Evolutionary conservation across 2,113 vertebrate species (phyloP), one percentile per base, ranked within the genome.

Genomic region (Globicephala melas): DNA sequence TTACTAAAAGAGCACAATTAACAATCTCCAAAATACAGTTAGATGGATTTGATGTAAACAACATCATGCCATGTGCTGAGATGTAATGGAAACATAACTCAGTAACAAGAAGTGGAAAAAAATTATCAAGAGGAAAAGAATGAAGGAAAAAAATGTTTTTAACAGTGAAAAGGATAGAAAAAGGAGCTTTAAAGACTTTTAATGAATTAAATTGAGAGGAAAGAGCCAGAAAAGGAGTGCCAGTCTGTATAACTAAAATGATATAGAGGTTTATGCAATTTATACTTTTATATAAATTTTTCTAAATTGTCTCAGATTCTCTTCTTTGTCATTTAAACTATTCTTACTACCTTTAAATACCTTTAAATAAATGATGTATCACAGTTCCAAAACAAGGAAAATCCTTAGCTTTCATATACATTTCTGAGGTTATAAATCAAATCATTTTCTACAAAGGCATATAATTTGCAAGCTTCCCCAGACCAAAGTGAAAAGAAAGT

Each of bases 11-110:
- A 98, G 88, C 55, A 71, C 44, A 95, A 63, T 74, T 88, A 82
- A 36, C 71, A 89, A 83, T 94, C 70, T 97, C 92, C 89, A 82
- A 83, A 97, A 33, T 53, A 92, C 33, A 26, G 7, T 38, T 79
- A 92, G 63, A 67, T 98, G 95, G 79, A 97, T 95, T 88, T 96
- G 96, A 98, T 95, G 93, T 98, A 97, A 84, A 96, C 60, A 95
- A 91, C 38, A 71, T 95, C 73, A 88, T 87, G 67, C 65, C 71
- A 91, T 92, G 55, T 68, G 15, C 81, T 87, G 62, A 96, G 58
- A 85, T 74, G 8, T 63, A 82, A 91, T 68, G 53, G 92, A 93
- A 96, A 93, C 21, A 41, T 36, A 86, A 91, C 71, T 96, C 47
- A 65, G 50, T 58, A 82, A 95, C 73, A 68, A 85, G 17, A 96